Conservation (phyloP, 1,140 invertebrate species). For the Lucilia cuprina region DNA sequence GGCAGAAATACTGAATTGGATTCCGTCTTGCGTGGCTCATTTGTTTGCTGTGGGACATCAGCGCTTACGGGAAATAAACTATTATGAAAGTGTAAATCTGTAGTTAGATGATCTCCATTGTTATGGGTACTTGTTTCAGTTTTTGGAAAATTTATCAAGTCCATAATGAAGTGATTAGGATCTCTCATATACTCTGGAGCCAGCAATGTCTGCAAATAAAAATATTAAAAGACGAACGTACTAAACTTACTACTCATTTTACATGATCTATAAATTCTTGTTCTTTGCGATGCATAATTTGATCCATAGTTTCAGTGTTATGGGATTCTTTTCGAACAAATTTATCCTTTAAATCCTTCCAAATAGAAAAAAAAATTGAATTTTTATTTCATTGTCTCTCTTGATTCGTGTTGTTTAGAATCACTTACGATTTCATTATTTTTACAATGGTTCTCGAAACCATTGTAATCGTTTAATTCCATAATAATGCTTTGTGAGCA, state of each 20-base stretch:
- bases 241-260: neutral
- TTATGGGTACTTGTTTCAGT: neutral
- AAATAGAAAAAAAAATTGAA: neutral
- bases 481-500: neutral
- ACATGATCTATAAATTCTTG: constrained; percentile 59
- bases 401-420: neutral
- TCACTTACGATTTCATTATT: constrained; percentile 30
- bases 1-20: neutral
- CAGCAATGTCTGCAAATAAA: constrained; percentile 47
- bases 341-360: constrained; percentile 10
- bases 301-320: constrained; percentile 20
- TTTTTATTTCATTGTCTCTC: neutral
- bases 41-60: neutral
- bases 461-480: constrained; percentile 31
- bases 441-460: constrained; percentile 16
- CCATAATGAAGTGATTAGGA: constrained; percentile 37
- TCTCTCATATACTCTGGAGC: constrained; percentile 49
- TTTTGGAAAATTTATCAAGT: constrained; percentile 38
- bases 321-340: neutral
- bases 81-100: constrained; percentile 53
- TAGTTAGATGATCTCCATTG: constrained; percentile 37
- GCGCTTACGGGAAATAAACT: constrained; percentile 31
- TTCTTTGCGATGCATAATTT: constrained; percentile 54
- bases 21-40: constrained; percentile 19
- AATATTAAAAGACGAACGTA: neutral